Evolutionary conservation across 53 echinoderm and acorn worm genomes (phyloP).

Genomic region (Paracentrotus lividus): DNA sequence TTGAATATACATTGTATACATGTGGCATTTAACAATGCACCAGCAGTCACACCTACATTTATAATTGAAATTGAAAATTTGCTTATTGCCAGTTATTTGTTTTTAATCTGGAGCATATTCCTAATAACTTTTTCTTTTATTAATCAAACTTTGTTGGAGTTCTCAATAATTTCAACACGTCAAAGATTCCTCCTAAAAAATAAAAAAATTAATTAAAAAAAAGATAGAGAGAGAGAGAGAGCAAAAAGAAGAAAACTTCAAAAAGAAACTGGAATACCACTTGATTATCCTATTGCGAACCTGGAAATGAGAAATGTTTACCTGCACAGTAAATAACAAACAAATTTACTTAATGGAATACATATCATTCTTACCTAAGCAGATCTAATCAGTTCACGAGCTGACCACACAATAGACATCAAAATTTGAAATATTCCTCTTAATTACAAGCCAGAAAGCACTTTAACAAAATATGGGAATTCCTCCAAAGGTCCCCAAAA

Average conservation of each 20-base stretch:
- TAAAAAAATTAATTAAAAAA: no score
- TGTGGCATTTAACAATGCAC: no score
- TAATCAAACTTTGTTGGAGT: background rate
- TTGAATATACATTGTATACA: no score
- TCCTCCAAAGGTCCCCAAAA: background rate
- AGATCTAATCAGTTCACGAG: no score
- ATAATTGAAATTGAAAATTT: background rate
- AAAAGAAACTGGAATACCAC: background rate
- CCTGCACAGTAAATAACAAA: background rate
- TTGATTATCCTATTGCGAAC: background rate
- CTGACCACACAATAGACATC: background rate
- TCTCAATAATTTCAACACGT: background rate
- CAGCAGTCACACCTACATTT: no score
- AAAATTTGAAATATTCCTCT: slow-evolving; percentile 30
- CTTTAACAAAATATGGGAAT: background rate
- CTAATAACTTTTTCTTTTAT: background rate
- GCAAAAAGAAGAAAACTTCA: background rate
- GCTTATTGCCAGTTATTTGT: background rate
- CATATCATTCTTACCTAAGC: background rate
- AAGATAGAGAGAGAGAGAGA: background rate
- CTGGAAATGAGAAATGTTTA: background rate
- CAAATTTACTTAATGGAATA: background rate
- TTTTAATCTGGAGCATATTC: background rate
- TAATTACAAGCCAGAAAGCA: slow-evolving; percentile 35
- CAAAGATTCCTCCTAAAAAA: background rate